phyloP scores from a whole-genome alignment of 2,888 invertebrate species.

The Troides oblongomaculatus region DNA sequence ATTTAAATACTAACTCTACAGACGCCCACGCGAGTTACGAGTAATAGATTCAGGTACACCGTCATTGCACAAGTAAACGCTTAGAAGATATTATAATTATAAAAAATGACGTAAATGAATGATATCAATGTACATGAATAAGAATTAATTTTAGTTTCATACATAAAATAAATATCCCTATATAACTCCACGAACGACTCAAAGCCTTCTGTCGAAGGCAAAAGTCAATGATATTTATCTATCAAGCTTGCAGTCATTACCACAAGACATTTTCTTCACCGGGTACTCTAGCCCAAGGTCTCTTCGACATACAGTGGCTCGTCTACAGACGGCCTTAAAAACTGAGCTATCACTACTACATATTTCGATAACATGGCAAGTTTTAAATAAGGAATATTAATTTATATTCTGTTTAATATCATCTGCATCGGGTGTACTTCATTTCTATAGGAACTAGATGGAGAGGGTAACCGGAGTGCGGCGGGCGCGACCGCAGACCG shows the following conservation, averaged over 20 bases:
- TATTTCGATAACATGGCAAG: not conserved
- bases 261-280: too few species aligned
- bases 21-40: not conserved
- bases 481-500: constrained; percentile 49
- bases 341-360: not conserved
- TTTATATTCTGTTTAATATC: not conserved
- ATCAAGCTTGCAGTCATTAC: too few species aligned
- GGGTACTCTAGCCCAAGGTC: too few species aligned
- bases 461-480: constrained; percentile 50
- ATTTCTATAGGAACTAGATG: constrained; percentile 44
- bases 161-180: too few species aligned
- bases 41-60: not conserved
- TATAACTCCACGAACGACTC: too few species aligned
- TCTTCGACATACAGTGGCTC: too few species aligned
- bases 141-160: not conserved
- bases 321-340: too few species aligned
- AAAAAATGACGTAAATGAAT: not conserved
- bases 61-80: not conserved
- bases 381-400: not conserved
- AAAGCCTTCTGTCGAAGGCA: too few species aligned
- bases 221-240: too few species aligned
- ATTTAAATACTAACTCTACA: not conserved
- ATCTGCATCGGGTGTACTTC: constrained; percentile 22
- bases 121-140: not conserved
- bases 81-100: not conserved